Conservation (phyloP, 2,797 vertebrate species). For the Sebastes cheni region DNA sequence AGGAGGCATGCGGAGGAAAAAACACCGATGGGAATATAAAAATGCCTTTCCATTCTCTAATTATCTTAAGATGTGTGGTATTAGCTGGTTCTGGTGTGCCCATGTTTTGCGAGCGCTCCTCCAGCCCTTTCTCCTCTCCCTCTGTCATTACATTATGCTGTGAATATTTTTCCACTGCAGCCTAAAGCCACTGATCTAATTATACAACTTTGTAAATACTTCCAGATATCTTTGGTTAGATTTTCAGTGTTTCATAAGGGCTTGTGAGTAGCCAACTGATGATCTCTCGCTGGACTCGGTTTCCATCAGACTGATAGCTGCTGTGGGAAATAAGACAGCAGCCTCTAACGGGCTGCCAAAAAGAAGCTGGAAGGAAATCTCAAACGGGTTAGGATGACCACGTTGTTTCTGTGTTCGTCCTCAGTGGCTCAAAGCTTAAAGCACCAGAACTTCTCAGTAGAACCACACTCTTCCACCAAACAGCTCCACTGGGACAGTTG, state of each 20-base stretch:
- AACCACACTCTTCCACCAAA: constrained; percentile 21
- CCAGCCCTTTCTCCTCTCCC: constrained; percentile 42
- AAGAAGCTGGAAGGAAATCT: constrained; percentile 19
- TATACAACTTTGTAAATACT: constrained; percentile 71
- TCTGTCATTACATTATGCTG: constrained; percentile 66
- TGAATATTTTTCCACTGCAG: constrained; percentile 73
- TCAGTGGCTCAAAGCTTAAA: neutral
- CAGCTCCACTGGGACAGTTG: constrained; percentile 5
- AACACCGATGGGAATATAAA: constrained; percentile 36
- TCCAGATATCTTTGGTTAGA: constrained; percentile 69
- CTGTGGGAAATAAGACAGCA: constrained; percentile 7
- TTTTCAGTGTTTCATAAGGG: constrained; percentile 23
- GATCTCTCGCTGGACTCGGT: constrained; percentile 34
- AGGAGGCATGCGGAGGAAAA: constrained; percentile 17
- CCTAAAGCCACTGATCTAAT: constrained; percentile 70
- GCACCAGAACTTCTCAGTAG: neutral
- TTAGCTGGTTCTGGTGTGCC: constrained; percentile 16
- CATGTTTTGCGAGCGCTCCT: constrained; percentile 27
- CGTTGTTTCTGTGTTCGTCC: constrained; percentile 22
- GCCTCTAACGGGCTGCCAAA: constrained; percentile 15
- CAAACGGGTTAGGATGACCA: constrained; percentile 21
- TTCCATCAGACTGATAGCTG: constrained; percentile 39
- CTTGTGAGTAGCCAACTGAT: constrained; percentile 34
- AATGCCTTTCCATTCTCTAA: constrained; percentile 54
- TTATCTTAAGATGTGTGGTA: constrained; percentile 51